Base-by-base conservation (phyloP, 1,140 invertebrate genomes). In the Musca domestica region DNA sequence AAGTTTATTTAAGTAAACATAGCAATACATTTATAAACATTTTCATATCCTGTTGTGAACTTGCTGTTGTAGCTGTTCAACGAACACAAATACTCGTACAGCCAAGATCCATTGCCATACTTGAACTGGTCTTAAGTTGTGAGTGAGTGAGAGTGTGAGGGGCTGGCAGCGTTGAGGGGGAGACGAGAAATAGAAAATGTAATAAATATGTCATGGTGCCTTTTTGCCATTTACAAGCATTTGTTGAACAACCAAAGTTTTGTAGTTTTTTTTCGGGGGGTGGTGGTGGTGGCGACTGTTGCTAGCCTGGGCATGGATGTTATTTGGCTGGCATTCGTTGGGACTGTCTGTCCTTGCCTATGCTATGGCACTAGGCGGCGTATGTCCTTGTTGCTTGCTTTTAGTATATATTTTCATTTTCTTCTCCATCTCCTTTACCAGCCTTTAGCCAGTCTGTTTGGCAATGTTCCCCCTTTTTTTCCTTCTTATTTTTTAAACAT, bases 121-220 rank as follows among this genome's bases (percentile, higher is more conserved):
- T 41, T 41, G 34, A 41, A 41, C 34, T 41, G 34, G 10, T 9
- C 34, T 41, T 10, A 41, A 41, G 27, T 30, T 10, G n/a, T n/a
- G n/a, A n/a, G n/a, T n/a, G n/a, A n/a, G n/a, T n/a, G n/a, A n/a
- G n/a, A n/a, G n/a, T n/a, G n/a, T n/a, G n/a, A 56, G 12, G 23
- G 49, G 5, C 22, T 15, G 9, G 15, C 12, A 25, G 1, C 17
- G 1, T 9, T 54, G 14, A 25, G n/a, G 22, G 23, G 20, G 22
- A 20, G 20, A 27, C 10, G 56, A 61, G n/a, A 20, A 19, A 22
- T 20, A 22, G 48, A 51, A 19, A 61, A 61, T 61, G 27, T 61
- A 61, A 61, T 61, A 61, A 61, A 61, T 61, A 34, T 61, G 27
- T 61, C 56, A 34, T 56, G 52, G 52, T 56, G 52, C 52, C 52